Percentiles rank a stretch among this genome's conserved stretches.
phyloP scores from a whole-genome alignment of 1,140 invertebrate species.

The Leptopilina clavipes region DNA sequence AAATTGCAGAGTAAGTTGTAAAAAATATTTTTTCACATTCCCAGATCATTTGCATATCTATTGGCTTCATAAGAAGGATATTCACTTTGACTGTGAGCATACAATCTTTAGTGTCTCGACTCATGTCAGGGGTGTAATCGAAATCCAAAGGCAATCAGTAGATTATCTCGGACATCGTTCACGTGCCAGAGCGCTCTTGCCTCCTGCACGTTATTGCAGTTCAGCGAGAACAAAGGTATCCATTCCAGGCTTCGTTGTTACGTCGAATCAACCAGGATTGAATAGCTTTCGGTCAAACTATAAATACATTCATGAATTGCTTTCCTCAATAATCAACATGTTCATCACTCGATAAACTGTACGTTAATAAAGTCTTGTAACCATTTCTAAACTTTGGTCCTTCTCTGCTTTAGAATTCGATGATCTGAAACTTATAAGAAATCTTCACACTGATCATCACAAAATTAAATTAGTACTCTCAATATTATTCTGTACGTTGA shows the following conservation, averaged over 20 bases:
- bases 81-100: neutral
- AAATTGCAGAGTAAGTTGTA: too few species aligned
- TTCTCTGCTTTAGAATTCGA: too few species aligned
- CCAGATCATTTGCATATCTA: neutral
- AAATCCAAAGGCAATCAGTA: constrained; percentile 52
- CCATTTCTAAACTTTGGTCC: too few species aligned
- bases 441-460: too few species aligned
- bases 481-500: too few species aligned
- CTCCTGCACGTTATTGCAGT: constrained; percentile 43
- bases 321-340: neutral
- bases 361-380: neutral
- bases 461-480: too few species aligned
- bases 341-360: neutral
- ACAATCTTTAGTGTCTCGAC: constrained; percentile 50
- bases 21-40: too few species aligned
- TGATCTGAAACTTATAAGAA: too few species aligned
- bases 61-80: too few species aligned
- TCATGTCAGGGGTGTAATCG: constrained; percentile 53
- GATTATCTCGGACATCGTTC: constrained; percentile 57
- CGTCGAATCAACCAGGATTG: constrained; percentile 12
- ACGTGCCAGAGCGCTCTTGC: constrained; percentile 47
- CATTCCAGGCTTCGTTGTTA: constrained; percentile 47
- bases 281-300: neutral
- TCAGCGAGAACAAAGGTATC: constrained; percentile 53
- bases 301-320: constrained; percentile 19